Base-by-base conservation (phyloP, 2,888 invertebrate genomes). In the Erpobdella octoculata region DNA sequence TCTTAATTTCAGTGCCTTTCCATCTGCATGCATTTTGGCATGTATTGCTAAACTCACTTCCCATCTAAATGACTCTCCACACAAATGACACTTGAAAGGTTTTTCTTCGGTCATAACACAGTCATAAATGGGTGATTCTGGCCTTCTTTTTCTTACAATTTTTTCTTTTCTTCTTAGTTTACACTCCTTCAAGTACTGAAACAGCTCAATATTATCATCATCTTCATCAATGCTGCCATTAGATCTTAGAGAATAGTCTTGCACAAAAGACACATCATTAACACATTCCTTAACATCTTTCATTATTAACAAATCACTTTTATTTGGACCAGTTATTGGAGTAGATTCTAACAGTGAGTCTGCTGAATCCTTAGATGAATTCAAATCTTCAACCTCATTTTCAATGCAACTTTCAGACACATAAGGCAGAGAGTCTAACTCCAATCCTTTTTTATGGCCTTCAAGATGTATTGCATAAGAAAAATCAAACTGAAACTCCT, bases 401-500 rank as follows among this genome's bases (percentile, higher is more conserved):
- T 28, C 35, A 62, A 18, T 33, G 31, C 31, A 62, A 62, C 5
- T 35, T n/a, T 62, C 33, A 6, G 9, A n/a, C 9, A 33, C 33
- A 33, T 28, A 35, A 33, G 46, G 12, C 12, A n/a, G 46, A 41
- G 62, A 6, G 1, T 53, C 53, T 25, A 6, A 8, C 28, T 53
- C 53, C 53, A 62, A 33, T 28, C 31, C 62, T 9, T 35, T 62
- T 31, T 62, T n/a, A 35, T 74, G 74, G 1, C 70, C 72, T 36
- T 72, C 72, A 66, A 74, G 21, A 48, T 74, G 74, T 33, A 73
- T 73, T 62, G 70, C 71, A 53, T 72, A 75, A 35, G 73, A 72
- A 71, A 75, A 75, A 70, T 75, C 75, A 72, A 71, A 75, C 48
- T 73, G 38, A 59, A 75, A 75, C 33, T 46, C 41, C 61, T 72